Percentiles rank a stretch among this genome's conserved stretches.
phyloP scores from a whole-genome alignment of 2,888 invertebrate species.

The Torymus tubicola region DNA sequence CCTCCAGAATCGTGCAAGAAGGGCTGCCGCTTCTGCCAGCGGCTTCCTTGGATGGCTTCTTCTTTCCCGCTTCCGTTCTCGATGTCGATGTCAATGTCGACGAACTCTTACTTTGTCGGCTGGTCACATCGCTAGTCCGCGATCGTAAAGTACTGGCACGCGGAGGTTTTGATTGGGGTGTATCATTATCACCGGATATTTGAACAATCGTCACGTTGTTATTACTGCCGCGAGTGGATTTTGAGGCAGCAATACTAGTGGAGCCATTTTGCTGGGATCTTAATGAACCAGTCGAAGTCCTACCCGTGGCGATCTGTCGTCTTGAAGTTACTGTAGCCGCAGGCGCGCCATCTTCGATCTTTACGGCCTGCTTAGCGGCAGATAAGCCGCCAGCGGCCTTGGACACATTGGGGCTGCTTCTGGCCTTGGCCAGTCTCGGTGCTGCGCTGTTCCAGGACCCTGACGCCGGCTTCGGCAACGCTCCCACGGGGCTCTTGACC shows the following conservation, averaged over 20 bases:
- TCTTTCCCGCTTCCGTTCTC: slow-evolving; percentile 58
- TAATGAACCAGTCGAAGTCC: not conserved
- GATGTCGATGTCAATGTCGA: not conserved
- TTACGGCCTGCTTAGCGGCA: slow-evolving; percentile 7
- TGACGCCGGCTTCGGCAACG: not conserved
- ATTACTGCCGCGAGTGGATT: not conserved
- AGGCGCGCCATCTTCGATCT: slow-evolving; percentile 13
- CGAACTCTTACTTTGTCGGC: not conserved
- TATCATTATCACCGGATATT: slow-evolving; percentile 52
- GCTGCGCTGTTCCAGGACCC: slow-evolving; percentile 24
- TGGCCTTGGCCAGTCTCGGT: slow-evolving; percentile 69
- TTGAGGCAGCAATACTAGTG: not conserved
- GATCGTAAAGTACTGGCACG: not conserved
- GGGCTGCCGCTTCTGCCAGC: slow-evolving; percentile 32
- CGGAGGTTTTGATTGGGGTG: not conserved
- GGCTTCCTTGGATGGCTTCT: slow-evolving; percentile 58
- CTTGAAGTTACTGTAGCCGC: not conserved
- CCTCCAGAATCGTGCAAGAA: slow-evolving; percentile 73
- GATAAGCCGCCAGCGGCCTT: slow-evolving; percentile 53
- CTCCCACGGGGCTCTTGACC: slow-evolving; percentile 41
- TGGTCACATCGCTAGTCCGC: not conserved
- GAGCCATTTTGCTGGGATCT: not conserved
- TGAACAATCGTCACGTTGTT: slow-evolving; percentile 62
- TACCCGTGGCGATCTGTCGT: not conserved
- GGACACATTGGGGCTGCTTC: slow-evolving; percentile 72